Percentiles rank a stretch among this genome's conserved stretches.
Conservation (phyloP, 2,888 invertebrate species). For the Melikaiella ostensackeni region DNA sequence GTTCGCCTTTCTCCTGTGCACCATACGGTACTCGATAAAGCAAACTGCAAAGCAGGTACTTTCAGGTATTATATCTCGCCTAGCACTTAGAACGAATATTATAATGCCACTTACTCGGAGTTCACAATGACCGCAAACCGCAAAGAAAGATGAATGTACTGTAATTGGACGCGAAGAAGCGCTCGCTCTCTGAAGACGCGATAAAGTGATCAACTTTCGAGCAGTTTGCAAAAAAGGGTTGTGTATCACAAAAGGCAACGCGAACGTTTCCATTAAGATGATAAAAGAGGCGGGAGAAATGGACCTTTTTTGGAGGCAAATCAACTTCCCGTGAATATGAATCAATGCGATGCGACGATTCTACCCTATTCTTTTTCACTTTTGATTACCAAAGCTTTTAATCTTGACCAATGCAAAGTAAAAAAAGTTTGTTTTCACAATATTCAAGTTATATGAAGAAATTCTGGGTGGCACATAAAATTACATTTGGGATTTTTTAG, state of each 20-base stretch:
- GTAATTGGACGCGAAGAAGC: slow-evolving; percentile 30
- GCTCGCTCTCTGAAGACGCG: slow-evolving; percentile 25
- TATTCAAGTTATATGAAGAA: background rate
- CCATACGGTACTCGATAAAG: slow-evolving; percentile 21
- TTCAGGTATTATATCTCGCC: slow-evolving; percentile 12
- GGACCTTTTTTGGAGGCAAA: slow-evolving; percentile 11
- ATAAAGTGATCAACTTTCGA: slow-evolving; percentile 38
- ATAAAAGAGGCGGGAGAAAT: slow-evolving; percentile 12
- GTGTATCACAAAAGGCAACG: slow-evolving; percentile 38
- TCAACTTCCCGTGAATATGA: background rate
- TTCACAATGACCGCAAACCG: slow-evolving; percentile 27
- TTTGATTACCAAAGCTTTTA: background rate
- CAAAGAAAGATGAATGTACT: slow-evolving; percentile 37
- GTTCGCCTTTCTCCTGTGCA: slow-evolving; percentile 19
- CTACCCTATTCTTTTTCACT: background rate
- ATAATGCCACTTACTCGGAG: slow-evolving; percentile 27
- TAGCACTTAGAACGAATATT: slow-evolving; percentile 21
- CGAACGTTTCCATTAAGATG: slow-evolving; percentile 23
- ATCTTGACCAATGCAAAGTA: background rate
- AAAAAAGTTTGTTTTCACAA: background rate
- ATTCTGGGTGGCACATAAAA: background rate
- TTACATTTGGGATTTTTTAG: background rate
- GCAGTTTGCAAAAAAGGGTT: slow-evolving; percentile 32
- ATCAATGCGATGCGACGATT: background rate
- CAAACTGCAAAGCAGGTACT: slow-evolving; percentile 8